Conservation (phyloP, 2,797 vertebrate species). For the Vireo griseus region DNA sequence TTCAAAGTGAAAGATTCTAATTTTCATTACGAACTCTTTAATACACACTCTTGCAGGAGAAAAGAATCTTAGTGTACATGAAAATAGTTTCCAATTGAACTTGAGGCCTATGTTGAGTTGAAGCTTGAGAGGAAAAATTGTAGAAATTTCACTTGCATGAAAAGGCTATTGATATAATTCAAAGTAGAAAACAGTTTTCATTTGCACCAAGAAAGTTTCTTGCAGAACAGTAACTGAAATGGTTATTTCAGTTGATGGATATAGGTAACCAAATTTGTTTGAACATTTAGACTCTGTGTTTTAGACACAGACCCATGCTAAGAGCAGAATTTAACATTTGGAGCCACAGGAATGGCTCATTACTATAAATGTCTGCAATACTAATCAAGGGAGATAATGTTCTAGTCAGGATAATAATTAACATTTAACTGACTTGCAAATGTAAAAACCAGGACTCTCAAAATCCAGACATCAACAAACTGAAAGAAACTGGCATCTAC, state of each 20-base stretch:
- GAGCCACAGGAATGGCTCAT: not conserved
- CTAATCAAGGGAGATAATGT: conserved; percentile 13
- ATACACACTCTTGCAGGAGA: not conserved
- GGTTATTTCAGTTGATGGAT: not conserved
- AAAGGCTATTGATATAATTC: not conserved
- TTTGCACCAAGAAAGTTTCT: not conserved
- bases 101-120: not conserved
- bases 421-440: conserved; percentile 19
- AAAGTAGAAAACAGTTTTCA: not conserved
- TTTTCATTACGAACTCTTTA: not conserved
- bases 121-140: not conserved
- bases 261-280: not conserved
- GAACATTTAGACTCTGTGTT: not conserved
- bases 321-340: not conserved
- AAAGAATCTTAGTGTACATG: not conserved
- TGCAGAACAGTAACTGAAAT: not conserved
- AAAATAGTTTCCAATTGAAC: not conserved
- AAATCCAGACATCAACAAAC: not conserved
- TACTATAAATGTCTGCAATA: conserved; percentile 27
- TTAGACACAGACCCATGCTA: not conserved
- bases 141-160: not conserved
- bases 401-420: conserved; percentile 36
- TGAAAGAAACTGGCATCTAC: not conserved
- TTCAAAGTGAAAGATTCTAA: not conserved
- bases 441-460: conserved; percentile 4